Base-by-base conservation (phyloP, 1,140 invertebrate species). In the Spodoptera litura region DNA sequence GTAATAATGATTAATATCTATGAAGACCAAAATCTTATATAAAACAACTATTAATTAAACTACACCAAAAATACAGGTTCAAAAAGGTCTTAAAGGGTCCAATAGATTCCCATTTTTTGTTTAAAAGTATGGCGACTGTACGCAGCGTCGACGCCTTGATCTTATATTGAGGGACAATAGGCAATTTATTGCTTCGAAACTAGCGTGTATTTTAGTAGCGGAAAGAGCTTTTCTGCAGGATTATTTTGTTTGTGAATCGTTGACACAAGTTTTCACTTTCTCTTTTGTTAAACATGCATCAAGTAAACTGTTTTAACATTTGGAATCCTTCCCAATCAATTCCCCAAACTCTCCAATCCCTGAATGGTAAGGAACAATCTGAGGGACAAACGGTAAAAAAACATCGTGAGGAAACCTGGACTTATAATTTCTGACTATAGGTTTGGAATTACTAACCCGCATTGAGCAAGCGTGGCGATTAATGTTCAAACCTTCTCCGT, bases 151-250 rank as follows among this genome's bases (percentile, higher is more conserved):
- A n/a, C 56, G 71, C 25, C 31, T 15, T 77, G 61, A 77, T 66
- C 74, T 66, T 49, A 66, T 77, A 66, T 66, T 76, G 59, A 61
- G 61, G 73, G 73, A 77, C 74, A 77, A 77, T 77, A 77, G 74
- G 74, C 74, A 77, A 77, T 77, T 66, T 77, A 77, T 77, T 77
- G 74, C 11, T 56, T 27, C 31, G 61, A 76, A 76, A 74, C 56
- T 74, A 74, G 59, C 61, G 61, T 77, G 74, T 66, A 77, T 68
- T 77, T 77, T 77, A 77, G 52, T 77, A 49, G 73, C 44, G 73
- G 73, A 64, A 77, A 77, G 20, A 53, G 61, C n/a, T 77, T 77
- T 77, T 44, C 74, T 56, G 51, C 74, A 64, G 61, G 51, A 77
- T 78, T 78, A 74, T 74, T 74, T 74, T 74, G 15, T 74, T 59